phyloP scores from a whole-genome alignment of 1,140 invertebrate genomes.

The Eriosoma lanigerum region DNA sequence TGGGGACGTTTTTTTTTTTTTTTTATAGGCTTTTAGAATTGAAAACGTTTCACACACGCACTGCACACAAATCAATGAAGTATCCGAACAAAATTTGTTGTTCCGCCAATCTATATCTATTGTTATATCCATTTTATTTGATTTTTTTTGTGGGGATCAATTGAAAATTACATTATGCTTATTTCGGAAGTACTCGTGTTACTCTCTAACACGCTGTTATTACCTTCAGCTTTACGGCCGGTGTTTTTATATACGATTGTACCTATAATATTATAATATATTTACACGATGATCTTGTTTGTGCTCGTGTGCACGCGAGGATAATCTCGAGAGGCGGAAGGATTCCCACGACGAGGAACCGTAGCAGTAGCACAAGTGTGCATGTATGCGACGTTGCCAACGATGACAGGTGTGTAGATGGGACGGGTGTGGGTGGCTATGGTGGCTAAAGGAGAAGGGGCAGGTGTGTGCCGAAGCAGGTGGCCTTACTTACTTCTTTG shows the following conservation, averaged over 20 bases:
- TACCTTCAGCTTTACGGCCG: slow-evolving; percentile 3
- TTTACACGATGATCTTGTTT: slow-evolving; percentile 51
- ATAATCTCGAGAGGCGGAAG: slow-evolving; percentile 51
- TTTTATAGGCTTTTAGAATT: not conserved
- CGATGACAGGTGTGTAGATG: slow-evolving; percentile 48
- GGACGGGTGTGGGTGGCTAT: slow-evolving; percentile 37
- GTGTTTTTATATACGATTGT: slow-evolving; percentile 34
- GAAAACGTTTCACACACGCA: not conserved
- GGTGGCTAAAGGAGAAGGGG: slow-evolving; percentile 17
- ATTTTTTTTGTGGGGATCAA: not conserved
- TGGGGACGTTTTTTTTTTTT: not conserved
- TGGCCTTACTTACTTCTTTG: slow-evolving; percentile 48
- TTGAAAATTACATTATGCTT: slow-evolving; percentile 32
- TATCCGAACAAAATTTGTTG: not conserved
- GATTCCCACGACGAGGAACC: slow-evolving; percentile 46
- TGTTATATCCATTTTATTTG: slow-evolving; percentile 3
- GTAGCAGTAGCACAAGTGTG: slow-evolving; percentile 35
- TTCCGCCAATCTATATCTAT: slow-evolving; percentile 10
- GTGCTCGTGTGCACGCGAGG: slow-evolving; percentile 43
- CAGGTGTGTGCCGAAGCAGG: slow-evolving; percentile 49
- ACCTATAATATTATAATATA: slow-evolving; percentile 33
- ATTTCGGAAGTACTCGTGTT: slow-evolving; percentile 49
- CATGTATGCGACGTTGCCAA: slow-evolving; percentile 44
- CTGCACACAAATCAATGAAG: slow-evolving; percentile 17
- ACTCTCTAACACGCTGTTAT: slow-evolving; percentile 27